Percentiles rank a stretch among this genome's conserved stretches.
Evolutionary conservation across 1,140 invertebrate genomes (phyloP).

Genomic region (Lineus longissimus): DNA sequence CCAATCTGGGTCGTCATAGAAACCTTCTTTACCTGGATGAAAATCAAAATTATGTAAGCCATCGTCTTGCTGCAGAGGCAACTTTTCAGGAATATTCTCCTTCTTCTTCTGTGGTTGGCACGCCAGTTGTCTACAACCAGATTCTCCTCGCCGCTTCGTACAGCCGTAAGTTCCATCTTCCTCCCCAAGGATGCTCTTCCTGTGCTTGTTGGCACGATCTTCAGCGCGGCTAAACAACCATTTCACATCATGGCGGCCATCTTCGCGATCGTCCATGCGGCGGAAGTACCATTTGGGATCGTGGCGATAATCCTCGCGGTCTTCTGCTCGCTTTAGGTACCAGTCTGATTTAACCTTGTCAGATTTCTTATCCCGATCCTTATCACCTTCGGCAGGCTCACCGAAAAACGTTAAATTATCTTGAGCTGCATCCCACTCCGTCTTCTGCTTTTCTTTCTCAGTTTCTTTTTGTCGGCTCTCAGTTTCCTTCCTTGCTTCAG

Average conservation of each 20-base stretch:
- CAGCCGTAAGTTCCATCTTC: too few relatives aligned
- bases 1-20: too few relatives aligned
- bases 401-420: not conserved
- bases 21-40: too few relatives aligned
- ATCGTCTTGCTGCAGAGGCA: too few relatives aligned
- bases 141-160: too few relatives aligned
- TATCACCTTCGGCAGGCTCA: not conserved
- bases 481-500: not conserved
- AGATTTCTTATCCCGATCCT: too few relatives aligned
- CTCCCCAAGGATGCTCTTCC: not conserved
- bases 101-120: too few relatives aligned
- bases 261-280: not conserved
- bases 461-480: not conserved
- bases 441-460: not conserved
- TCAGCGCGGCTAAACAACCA: not conserved
- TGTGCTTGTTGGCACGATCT: not conserved
- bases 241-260: not conserved
- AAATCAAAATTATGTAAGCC: too few relatives aligned
- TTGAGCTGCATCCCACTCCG: not conserved
- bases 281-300: conserved; percentile 1
- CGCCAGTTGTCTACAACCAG: too few relatives aligned
- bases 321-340: not conserved
- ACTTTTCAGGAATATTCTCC: too few relatives aligned
- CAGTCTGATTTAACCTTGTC: not conserved
- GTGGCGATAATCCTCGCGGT: not conserved